Conservation (phyloP, 1,140 invertebrate genomes). For the Portunus trituberculatus region DNA sequence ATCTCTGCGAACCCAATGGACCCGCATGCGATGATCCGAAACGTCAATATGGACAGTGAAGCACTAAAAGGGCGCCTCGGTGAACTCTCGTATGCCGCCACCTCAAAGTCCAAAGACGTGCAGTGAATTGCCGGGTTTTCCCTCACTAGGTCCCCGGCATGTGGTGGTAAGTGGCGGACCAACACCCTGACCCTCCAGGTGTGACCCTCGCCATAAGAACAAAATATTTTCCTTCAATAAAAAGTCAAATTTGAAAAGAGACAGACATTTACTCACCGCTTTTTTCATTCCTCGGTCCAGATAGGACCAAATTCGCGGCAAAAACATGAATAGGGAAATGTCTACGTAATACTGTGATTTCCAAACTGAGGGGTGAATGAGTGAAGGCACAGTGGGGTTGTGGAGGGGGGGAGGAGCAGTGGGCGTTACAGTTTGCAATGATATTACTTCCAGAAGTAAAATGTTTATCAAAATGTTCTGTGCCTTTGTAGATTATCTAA, state of each 20-base stretch:
- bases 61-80: background rate
- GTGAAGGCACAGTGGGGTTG: too few species aligned
- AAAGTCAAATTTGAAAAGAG: background rate
- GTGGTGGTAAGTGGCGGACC: background rate
- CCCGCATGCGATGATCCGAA: background rate
- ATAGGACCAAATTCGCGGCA: background rate
- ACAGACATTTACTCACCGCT: background rate
- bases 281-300: background rate
- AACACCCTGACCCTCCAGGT: background rate
- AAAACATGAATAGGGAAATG: background rate
- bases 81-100: background rate
- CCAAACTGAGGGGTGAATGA: too few species aligned
- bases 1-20: background rate
- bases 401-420: too few species aligned
- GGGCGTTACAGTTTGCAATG: too few species aligned
- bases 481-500: too few species aligned
- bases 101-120: background rate
- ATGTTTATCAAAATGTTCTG: too few species aligned
- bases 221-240: background rate
- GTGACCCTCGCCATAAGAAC: background rate
- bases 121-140: background rate
- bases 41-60: constrained; percentile 11
- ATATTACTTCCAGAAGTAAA: too few species aligned
- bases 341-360: background rate
- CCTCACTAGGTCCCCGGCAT: background rate